Evolutionary conservation across 2,888 invertebrate species (phyloP).

Genomic region (Caenorhabditis sp.): DNA sequence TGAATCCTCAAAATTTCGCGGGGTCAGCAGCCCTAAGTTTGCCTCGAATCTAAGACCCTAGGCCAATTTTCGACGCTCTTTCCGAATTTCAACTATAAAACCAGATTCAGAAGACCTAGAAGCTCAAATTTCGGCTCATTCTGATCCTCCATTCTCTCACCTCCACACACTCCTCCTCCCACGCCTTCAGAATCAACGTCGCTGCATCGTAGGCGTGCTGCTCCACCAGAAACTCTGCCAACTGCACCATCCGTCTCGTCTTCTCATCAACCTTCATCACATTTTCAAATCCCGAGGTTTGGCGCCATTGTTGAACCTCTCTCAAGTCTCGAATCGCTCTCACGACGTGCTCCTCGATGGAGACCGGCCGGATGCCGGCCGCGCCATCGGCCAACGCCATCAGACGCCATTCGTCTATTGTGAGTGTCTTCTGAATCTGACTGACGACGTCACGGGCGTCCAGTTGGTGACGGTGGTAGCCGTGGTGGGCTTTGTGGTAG

Average conservation of each 20-base stretch:
- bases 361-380: constrained; percentile 22
- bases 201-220: constrained; percentile 44
- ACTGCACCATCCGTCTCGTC: constrained; percentile 23
- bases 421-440: background rate
- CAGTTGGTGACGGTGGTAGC: too few relatives aligned
- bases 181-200: constrained; percentile 13
- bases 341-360: constrained; percentile 43
- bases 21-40: too few relatives aligned
- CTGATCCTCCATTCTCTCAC: too few relatives aligned
- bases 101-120: too few relatives aligned
- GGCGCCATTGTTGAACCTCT: background rate
- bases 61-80: too few relatives aligned
- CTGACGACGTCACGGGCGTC: background rate
- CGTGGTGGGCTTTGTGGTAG: constrained; percentile 25
- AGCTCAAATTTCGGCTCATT: too few relatives aligned
- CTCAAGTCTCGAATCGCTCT: constrained; percentile 18
- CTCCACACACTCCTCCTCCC: constrained; percentile 45
- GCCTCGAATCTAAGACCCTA: too few relatives aligned
- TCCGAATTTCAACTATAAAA: too few relatives aligned
- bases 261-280: constrained; percentile 20
- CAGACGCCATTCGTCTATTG: constrained; percentile 32
- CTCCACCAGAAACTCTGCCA: constrained; percentile 15
- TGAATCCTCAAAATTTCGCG: too few relatives aligned
- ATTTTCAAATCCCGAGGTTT: background rate
- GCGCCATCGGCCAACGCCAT: constrained; percentile 5